Evolutionary conservation across 92 coral and sea anemone species (phyloP).

Genomic region (Epizoanthus fatuus): DNA sequence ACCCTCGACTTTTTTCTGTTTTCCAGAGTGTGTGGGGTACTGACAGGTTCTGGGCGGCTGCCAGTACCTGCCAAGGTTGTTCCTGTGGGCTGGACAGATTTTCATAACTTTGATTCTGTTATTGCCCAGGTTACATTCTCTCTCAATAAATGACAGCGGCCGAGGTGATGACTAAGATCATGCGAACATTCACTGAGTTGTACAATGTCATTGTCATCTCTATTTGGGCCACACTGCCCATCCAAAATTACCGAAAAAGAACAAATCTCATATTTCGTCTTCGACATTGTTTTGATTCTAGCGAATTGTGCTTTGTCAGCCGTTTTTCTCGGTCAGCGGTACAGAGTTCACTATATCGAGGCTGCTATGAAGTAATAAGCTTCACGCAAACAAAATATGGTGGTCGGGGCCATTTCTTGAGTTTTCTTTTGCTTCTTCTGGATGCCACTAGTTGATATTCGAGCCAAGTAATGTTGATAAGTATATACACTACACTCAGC

Average conservation of each 20-base stretch:
- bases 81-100: constrained; percentile 4
- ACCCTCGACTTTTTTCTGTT: constrained; percentile 16
- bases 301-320: constrained; percentile 21
- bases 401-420: neutral
- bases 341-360: constrained; percentile 18
- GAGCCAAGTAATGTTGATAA: constrained; percentile 6
- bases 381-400: constrained; percentile 19
- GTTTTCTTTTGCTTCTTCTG: constrained; percentile 16
- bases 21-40: constrained; percentile 9
- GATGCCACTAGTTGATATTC: constrained; percentile 12
- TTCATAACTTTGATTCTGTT: constrained; percentile 16
- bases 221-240: constrained; percentile 20
- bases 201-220: constrained; percentile 7
- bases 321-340: constrained; percentile 4
- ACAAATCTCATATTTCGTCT: constrained; percentile 19
- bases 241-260: constrained; percentile 19
- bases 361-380: constrained; percentile 9
- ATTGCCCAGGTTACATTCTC: neutral
- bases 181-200: neutral
- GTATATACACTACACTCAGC: constrained; percentile 24
- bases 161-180: neutral
- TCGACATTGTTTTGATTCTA: constrained; percentile 12
- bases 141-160: neutral
- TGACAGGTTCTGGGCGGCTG: neutral
- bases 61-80: no score